phyloP scores from a whole-genome alignment of 2,113 vertebrate genomes.

The Syngnathus scovelli region DNA sequence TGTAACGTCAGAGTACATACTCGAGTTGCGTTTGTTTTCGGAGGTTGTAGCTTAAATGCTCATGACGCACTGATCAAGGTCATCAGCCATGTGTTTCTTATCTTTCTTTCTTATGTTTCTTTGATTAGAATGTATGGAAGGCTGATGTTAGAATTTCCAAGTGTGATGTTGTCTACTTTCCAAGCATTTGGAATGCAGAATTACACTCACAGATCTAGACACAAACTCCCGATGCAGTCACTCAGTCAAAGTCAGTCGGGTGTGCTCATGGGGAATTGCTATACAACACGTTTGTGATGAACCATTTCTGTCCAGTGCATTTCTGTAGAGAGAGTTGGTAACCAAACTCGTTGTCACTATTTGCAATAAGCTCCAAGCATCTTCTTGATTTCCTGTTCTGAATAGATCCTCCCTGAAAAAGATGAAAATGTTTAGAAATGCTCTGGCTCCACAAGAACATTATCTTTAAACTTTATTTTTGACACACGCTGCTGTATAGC shows the following conservation, averaged over 20 bases:
- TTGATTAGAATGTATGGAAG: neutral
- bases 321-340: slow-evolving; percentile 90
- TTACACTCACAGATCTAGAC: slow-evolving; percentile 9
- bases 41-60: neutral
- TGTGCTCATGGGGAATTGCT: slow-evolving; percentile 17
- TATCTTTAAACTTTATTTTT: neutral
- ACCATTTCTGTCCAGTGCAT: slow-evolving; percentile 93
- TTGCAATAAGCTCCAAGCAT: slow-evolving; percentile 90
- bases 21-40: neutral
- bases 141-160: neutral
- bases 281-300: slow-evolving; percentile 85
- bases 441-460: neutral
- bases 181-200: neutral
- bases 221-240: neutral
- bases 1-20: too few species aligned
- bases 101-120: too few species aligned
- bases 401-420: slow-evolving; percentile 87
- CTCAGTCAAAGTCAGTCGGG: neutral
- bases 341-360: slow-evolving; percentile 85
- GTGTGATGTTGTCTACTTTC: neutral
- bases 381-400: slow-evolving; percentile 96
- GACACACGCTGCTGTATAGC: neutral
- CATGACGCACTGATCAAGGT: neutral
- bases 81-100: neutral
- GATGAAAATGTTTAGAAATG: slow-evolving; percentile 43